A percentile compares a stretch with the other conserved stretches of the same genome.
Conservation (phyloP, 2,797 vertebrate species). For the Poecilia picta region DNA sequence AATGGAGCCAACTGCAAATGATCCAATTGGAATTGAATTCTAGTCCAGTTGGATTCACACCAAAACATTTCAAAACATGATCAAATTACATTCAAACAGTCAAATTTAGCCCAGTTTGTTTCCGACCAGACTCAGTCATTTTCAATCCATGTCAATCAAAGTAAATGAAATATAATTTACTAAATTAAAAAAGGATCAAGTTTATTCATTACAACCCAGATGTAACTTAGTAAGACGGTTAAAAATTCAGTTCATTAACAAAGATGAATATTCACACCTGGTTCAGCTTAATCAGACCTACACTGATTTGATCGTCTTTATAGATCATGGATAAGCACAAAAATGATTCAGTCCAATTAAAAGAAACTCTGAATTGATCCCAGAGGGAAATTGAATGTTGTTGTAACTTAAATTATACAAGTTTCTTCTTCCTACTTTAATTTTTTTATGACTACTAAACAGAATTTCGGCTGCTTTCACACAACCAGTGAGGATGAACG, state of each 20-base stretch:
- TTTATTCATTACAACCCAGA: background rate
- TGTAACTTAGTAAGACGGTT: background rate
- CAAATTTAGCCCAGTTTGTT: background rate
- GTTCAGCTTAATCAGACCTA: background rate
- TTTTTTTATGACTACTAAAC: background rate
- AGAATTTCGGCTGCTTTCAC: background rate
- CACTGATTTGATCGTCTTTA: background rate
- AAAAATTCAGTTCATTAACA: too few species aligned
- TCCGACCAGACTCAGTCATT: too few species aligned
- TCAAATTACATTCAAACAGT: background rate
- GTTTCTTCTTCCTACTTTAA: background rate
- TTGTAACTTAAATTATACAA: background rate
- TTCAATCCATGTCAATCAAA: too few species aligned
- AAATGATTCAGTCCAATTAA: background rate
- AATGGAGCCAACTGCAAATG: too few species aligned
- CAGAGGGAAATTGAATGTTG: too few species aligned
- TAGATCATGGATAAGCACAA: background rate
- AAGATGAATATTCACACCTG: background rate
- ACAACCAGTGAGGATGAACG: background rate
- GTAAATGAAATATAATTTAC: too few species aligned
- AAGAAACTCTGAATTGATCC: too few species aligned
- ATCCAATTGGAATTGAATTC: too few species aligned
- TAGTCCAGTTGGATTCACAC: too few species aligned
- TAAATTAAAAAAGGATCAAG: too few species aligned
- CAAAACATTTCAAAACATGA: too few species aligned